Base-by-base conservation (phyloP, 2,888 invertebrate species). In the Tethea ocularis region DNA sequence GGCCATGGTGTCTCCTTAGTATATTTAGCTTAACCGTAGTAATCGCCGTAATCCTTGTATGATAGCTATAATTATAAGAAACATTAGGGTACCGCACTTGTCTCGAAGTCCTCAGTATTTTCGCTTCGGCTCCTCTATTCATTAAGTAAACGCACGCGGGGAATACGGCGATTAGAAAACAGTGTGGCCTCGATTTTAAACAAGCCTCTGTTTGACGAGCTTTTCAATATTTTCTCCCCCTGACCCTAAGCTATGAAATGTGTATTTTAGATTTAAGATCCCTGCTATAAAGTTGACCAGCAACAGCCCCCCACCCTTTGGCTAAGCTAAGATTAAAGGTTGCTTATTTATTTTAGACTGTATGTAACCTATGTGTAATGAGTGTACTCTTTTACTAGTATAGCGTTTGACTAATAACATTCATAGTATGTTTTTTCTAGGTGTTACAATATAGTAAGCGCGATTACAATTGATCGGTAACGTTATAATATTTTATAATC, bases 151-250 rank as follows among this genome's bases (percentile, higher is more conserved):
- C 22, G 26, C 58, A 51, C 38, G 58, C 64, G 62, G 62, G 79
- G 80, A 78, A 64, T 77, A 75, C 84, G 85, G 84, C 86, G 87
- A 84, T 85, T 83, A 75, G 66, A 62, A 74, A 71, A 68, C 46
- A 59, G 77, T 78, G 80, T 91, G 91, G 92, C 91, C 92, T 92
- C 92, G 91, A 91, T 92, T 92, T 91, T 89, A 82, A 88, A 86
- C 75, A 69, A 73, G 77, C 76, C 77, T 76, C 75, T 69, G 55
- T n/a, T 57, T 59, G 69, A 74, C 74, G 72, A 70, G 80, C 75
- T 80, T 77, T 77, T 77, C 79, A 75, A 77, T 78, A 60, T 72
- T 67, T 67, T 77, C 73, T 73, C 77, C 69, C 68, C 77, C 73
- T 69, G 89, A 90, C 89, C 91, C 91, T 87, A 80, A 84, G 77